Conservation (phyloP, 2,888 invertebrate species). For the Caenorhabditis panamensis region DNA sequence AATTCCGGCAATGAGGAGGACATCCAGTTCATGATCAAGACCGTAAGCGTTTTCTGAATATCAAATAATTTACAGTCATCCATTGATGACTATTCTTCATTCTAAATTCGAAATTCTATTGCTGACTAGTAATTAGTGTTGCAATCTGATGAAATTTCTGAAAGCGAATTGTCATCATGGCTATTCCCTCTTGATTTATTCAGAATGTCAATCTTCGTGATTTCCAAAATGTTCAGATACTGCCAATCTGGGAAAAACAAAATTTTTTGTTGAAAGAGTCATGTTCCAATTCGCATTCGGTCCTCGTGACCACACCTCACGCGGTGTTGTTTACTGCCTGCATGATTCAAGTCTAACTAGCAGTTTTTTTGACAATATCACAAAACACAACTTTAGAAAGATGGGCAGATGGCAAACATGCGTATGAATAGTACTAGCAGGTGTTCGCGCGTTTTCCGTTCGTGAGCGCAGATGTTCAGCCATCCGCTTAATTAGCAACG, state of each 20-base stretch:
- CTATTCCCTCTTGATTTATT: too few species aligned
- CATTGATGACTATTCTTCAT: too few species aligned
- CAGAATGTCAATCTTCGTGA: not conserved
- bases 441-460: slow-evolving; percentile 38
- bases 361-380: not conserved
- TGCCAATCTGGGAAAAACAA: too few species aligned
- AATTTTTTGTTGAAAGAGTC: too few species aligned
- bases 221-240: too few species aligned
- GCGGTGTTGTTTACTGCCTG: not conserved
- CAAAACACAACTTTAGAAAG: not conserved
- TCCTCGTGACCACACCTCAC: not conserved
- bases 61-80: too few species aligned
- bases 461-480: slow-evolving; percentile 27
- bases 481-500: slow-evolving; percentile 24
- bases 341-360: not conserved
- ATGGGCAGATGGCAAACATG: slow-evolving; percentile 34
- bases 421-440: slow-evolving; percentile 18
- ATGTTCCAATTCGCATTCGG: not conserved
- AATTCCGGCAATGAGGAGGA: slow-evolving; percentile 66
- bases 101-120: too few species aligned
- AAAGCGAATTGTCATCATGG: too few species aligned
- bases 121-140: too few species aligned
- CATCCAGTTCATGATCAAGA: slow-evolving; percentile 72
- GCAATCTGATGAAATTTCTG: too few species aligned
- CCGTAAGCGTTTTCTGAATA: slow-evolving; percentile 64